Base-by-base conservation (phyloP, 2,797 vertebrate genomes). In the Rousettus madagascariensis region DNA sequence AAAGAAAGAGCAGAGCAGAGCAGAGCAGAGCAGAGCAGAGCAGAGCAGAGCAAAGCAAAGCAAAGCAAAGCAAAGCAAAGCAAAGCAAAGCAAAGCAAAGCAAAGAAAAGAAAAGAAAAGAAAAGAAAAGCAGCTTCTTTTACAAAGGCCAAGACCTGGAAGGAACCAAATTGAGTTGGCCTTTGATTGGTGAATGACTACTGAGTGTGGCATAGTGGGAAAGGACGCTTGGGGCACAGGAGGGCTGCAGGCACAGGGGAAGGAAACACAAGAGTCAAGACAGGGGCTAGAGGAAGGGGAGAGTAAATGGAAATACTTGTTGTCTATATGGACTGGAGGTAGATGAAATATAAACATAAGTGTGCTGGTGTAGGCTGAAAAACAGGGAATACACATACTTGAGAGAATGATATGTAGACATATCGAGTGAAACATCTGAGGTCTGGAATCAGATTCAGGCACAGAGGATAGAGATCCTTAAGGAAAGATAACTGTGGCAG, bases 51-150 rank as follows among this genome's bases (percentile, higher is more conserved):
- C 2, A 33, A 2, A 33, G 33, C 9, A 8, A 43, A 43, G 9
- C 2, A 43, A 2, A 43, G 41, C 9, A 8, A 43, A 8, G 9
- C 1, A 43, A 8, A 43, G 2, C 9, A 8, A 43, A 2, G 10
- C 2, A 43, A 3, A 43, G 43, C 6, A 43, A 9, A 43, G 41
- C n/a, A 43, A 8, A 43, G 41, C n/a, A 43, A 9, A 43, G 41
- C 9, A 9, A 9, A 43, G 41, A 43, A 9, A 43, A 7, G 33
- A 33, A 43, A 2, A 43, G 41, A 43, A 38, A 9, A 43, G 41
- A 43, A 11, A 43, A 11, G 41, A 41, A 43, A 3, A 43, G 13
- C 69, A 71, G 69, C 7, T 43, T 71, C 43, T 43, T 71, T 71
- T 19, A 71, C 24, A 53, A 59, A 59, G 41, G 26, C 38, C 69